A percentile compares a stretch with the other conserved stretches of the same genome.
Conservation (phyloP, 2,113 vertebrate species). For the Dendrocopos noguchii region DNA sequence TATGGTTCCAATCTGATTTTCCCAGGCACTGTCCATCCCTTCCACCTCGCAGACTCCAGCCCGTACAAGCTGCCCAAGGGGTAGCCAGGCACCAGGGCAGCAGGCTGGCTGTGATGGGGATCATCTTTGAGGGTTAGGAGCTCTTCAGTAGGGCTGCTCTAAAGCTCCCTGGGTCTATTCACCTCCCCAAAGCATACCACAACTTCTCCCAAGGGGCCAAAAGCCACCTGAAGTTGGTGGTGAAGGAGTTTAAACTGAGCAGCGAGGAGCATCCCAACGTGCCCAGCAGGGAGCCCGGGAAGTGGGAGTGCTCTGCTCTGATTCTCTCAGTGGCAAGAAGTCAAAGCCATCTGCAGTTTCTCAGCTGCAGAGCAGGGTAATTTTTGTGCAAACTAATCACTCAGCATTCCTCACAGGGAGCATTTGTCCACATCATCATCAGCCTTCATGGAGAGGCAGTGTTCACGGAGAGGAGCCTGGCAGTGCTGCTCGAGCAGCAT, state of each 20-base stretch:
- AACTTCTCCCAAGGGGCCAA: neutral
- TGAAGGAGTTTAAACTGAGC: neutral
- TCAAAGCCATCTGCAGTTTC: neutral
- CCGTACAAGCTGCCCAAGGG: rapidly evolving
- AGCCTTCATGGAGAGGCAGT: neutral
- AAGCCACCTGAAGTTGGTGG: neutral
- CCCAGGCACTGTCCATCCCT: neutral
- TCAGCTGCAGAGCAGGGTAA: neutral
- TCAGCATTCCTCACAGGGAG: neutral
- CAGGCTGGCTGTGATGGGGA: neutral
- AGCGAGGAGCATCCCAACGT: neutral
- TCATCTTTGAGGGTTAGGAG: neutral
- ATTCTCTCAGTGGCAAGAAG: neutral
- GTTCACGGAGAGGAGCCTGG: neutral
- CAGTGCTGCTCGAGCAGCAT: rapidly evolving
- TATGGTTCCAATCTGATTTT: neutral
- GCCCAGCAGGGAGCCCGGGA: neutral
- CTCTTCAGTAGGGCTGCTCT: neutral
- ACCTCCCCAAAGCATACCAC: rapidly evolving
- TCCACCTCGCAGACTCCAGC: neutral
- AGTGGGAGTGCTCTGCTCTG: neutral
- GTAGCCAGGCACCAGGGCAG: neutral
- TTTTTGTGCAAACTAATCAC: neutral
- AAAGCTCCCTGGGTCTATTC: neutral
- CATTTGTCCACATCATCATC: neutral